Percentiles rank a stretch among this genome's conserved stretches.
These are phyloP conservation scores for Troides aeacus DNA, from an alignment of 2,888 invertebrate species.

Conservation along the genomic window DNA sequence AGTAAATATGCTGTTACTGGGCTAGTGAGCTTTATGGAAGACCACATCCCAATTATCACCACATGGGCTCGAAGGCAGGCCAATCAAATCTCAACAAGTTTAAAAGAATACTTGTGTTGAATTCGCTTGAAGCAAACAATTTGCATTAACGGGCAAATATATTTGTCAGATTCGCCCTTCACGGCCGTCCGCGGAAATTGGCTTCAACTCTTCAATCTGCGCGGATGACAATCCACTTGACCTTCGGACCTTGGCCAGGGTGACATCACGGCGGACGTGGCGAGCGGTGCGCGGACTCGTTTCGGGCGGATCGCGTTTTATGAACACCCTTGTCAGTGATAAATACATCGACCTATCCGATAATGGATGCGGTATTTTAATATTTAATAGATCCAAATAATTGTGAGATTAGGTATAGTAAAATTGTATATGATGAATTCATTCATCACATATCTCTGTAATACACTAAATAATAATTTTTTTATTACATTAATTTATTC, in stretches of 20 bases:
- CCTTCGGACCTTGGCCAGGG: slow-evolving; percentile 53
- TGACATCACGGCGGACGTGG: slow-evolving; percentile 43
- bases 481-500: no score
- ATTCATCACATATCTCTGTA: no score
- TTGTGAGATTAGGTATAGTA: no score
- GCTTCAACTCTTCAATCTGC: slow-evolving; percentile 37
- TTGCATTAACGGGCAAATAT: slow-evolving; percentile 30
- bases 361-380: slow-evolving; percentile 33
- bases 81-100: no score
- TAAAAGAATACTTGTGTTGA: background rate
- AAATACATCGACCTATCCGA: slow-evolving; percentile 12
- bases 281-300: slow-evolving; percentile 30
- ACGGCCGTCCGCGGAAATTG: slow-evolving; percentile 36
- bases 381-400: background rate
- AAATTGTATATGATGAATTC: no score
- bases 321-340: slow-evolving; percentile 39
- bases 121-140: slow-evolving; percentile 28
- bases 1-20: no score
- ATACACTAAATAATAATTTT: no score
- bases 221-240: slow-evolving; percentile 53
- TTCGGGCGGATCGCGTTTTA: slow-evolving; percentile 36
- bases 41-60: no score
- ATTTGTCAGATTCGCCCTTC: slow-evolving; percentile 38
- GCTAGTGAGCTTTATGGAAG: no score
- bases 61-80: no score